phyloP scores from a whole-genome alignment of 1,140 invertebrate species.

The Tenebrio molitor region DNA sequence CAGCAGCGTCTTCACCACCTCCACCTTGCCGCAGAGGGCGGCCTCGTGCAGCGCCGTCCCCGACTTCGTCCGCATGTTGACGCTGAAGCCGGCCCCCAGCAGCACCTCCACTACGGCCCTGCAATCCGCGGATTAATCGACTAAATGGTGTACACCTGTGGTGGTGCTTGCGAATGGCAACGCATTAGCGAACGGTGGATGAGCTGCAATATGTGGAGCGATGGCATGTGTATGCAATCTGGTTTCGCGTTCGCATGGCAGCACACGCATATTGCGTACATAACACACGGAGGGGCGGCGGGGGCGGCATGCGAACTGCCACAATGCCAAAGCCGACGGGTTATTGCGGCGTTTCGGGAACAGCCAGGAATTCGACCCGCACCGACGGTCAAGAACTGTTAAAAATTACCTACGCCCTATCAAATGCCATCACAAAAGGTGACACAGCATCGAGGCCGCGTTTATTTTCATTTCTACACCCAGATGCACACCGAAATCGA shows the following conservation, averaged over 20 bases:
- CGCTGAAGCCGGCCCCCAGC: slow-evolving; percentile 87
- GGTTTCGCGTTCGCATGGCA: slow-evolving; percentile 50
- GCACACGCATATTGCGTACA: slow-evolving; percentile 56
- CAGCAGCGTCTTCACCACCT: slow-evolving; percentile 88
- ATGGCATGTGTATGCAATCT: slow-evolving; percentile 57
- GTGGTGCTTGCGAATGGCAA: slow-evolving; percentile 19
- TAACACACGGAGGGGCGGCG: not conserved
- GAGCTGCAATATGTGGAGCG: slow-evolving; percentile 51
- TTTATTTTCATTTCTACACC: no score
- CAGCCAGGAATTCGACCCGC: not conserved
- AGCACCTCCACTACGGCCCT: slow-evolving; percentile 89
- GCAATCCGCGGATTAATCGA: slow-evolving; percentile 55
- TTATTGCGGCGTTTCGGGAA: not conserved
- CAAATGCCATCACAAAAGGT: no score
- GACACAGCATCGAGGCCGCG: no score
- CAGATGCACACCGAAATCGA: no score
- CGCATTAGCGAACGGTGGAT: slow-evolving; percentile 39
- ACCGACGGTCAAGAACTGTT: no score
- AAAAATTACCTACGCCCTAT: no score
- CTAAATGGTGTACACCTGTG: slow-evolving; percentile 29
- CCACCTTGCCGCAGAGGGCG: slow-evolving; percentile 92
- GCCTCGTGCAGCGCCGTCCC: slow-evolving; percentile 97
- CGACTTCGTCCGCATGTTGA: slow-evolving; percentile 88
- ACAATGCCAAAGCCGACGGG: not conserved
- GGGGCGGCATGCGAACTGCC: not conserved